Evolutionary conservation across 2,113 vertebrate species (phyloP), one percentile per base, ranked within the genome.

Genomic region (Phrynosoma blainvillii): DNA sequence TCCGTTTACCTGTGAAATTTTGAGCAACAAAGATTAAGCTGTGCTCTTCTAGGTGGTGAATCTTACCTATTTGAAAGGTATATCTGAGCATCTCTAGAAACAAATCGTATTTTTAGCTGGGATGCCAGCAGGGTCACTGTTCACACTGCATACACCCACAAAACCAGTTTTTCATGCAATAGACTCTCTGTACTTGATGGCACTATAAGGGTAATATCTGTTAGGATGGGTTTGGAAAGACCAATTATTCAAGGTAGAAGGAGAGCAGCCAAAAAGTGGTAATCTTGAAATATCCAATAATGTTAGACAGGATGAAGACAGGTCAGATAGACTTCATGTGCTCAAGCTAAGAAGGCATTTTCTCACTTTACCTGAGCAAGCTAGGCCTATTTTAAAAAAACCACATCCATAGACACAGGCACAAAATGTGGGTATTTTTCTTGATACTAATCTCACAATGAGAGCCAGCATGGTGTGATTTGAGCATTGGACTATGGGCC

Each of bases 61-160:
- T 91, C 74, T 94, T 95, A 94, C 92, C 86, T 94, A 94, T 91
- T 89, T 89, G 90, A 62, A 93, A 95, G 94, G 90, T 92, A 95
- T 94, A 88, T 89, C 89, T 90, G 85, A 92, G 93, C 74, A 83
- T 79, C 92, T 92, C 92, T 92, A 94, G 92, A 86, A 66, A 93
- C 62, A 81, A 87, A 89, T 91, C 92, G 92, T 95, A 95, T 95
- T 96, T 95, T 96, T 93, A 94, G 93, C 92, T 88, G 92, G 92
- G 92, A 95, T 92, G 88, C 75, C 84, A 93, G 87, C 84, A 94
- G 92, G 91, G 94, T 95, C 91, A 93, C 82, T 89, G 94, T 94
- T 95, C 84, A 94, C 92, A 89, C 93, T 89, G 91, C 92, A 86
- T 93, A 93, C 91, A 93, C 92, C 90, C 90, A 90, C 8, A 90